Percentiles rank a stretch among this genome's conserved stretches.
phyloP scores from a whole-genome alignment of 2,113 vertebrate genomes.

The Pungitius pungitius region DNA sequence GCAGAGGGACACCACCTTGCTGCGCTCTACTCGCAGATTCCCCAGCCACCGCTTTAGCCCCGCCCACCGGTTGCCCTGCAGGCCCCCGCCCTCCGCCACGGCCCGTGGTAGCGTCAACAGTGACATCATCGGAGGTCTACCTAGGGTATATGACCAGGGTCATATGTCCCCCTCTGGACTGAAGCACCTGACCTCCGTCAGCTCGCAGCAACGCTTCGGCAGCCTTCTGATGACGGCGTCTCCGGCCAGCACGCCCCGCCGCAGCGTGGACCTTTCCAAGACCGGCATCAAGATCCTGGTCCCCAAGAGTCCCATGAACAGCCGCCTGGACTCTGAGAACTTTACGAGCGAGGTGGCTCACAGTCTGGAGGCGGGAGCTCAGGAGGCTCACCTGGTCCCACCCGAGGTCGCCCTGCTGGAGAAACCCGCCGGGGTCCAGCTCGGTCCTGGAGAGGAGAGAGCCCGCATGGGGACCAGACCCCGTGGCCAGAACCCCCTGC shows the following conservation, averaged over 20 bases:
- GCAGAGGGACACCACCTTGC: conserved; percentile 80
- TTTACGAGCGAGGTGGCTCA: conserved; percentile 89
- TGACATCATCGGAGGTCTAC: neutral
- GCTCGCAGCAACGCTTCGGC: neutral
- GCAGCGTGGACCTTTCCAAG: conserved; percentile 91
- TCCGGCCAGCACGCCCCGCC: conserved; percentile 77
- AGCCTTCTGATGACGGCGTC: neutral
- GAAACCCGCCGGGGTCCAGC: conserved; percentile 85
- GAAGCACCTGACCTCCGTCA: neutral
- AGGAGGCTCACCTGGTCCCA: conserved; percentile 88
- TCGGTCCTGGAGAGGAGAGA: conserved; percentile 91
- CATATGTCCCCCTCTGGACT: neutral
- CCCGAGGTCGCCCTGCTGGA: conserved; percentile 92
- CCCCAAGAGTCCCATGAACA: conserved; percentile 95
- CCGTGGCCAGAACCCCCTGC: conserved; percentile 83
- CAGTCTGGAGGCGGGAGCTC: conserved; percentile 84
- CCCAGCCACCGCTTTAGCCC: conserved; percentile 23
- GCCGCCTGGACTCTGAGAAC: conserved; percentile 86
- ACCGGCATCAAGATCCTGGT: conserved; percentile 97
- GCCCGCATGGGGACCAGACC: conserved; percentile 96
- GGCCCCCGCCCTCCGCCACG: conserved; percentile 72
- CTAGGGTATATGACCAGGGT: neutral
- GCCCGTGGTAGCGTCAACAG: conserved; percentile 35
- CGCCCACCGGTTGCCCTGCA: conserved; percentile 86
- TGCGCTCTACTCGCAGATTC: conserved; percentile 85